phyloP scores from a whole-genome alignment of 2,888 invertebrate genomes.

The Folsomia candida region DNA sequence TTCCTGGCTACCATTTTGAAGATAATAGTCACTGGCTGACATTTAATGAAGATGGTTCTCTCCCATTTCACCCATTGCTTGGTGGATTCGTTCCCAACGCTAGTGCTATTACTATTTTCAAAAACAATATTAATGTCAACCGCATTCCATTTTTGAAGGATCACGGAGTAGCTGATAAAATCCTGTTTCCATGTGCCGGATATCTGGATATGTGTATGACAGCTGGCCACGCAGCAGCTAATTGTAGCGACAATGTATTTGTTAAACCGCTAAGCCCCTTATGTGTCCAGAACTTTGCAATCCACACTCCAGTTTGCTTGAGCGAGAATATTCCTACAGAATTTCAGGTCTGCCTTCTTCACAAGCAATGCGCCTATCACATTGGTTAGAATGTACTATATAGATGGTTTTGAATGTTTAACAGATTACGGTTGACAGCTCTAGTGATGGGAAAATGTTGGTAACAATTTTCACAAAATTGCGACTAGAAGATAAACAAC shows the following conservation, averaged over 20 bases:
- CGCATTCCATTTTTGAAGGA: slow-evolving; percentile 13
- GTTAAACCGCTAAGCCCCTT: slow-evolving; percentile 16
- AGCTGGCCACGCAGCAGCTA: slow-evolving; percentile 15
- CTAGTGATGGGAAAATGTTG: no score
- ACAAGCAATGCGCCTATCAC: no score
- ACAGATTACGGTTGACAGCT: no score
- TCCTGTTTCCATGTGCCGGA: slow-evolving; percentile 26
- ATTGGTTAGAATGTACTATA: no score
- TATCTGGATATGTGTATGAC: slow-evolving; percentile 27
- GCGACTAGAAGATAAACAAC: neutral
- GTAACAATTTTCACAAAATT: neutral
- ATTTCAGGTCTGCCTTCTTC: slow-evolving; percentile 9
- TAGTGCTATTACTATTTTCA: slow-evolving; percentile 6
- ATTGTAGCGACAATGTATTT: slow-evolving; percentile 13
- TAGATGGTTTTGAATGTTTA: no score
- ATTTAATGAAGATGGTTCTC: neutral
- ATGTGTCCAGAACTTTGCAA: slow-evolving; percentile 12
- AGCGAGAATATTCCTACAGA: neutral
- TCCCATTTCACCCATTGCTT: slow-evolving; percentile 23
- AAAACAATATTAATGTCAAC: slow-evolving; percentile 16
- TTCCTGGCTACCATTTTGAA: slow-evolving; percentile 28
- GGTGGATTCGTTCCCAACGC: slow-evolving; percentile 13
- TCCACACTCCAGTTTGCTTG: slow-evolving; percentile 13
- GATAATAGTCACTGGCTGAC: slow-evolving; percentile 22
- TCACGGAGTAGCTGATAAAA: slow-evolving; percentile 20